Conservation (phyloP, 2,888 invertebrate genomes). For the Bimastos eiseni region DNA sequence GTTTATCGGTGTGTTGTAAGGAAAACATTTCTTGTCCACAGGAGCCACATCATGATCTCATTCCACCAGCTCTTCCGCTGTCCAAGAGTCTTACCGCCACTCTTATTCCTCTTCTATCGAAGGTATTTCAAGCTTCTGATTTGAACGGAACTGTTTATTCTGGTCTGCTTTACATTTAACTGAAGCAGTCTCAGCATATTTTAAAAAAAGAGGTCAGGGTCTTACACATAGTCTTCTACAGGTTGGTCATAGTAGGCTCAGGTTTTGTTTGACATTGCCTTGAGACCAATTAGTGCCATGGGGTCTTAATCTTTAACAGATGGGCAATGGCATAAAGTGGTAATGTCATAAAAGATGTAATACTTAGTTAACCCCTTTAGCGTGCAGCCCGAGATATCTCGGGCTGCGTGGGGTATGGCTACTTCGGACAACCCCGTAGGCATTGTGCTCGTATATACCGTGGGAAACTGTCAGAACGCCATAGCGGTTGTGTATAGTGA, state of each 20-base stretch:
- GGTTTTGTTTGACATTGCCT: neutral
- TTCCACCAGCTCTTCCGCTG: constrained; percentile 7
- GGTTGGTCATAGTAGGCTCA: neutral
- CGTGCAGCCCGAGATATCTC: no score
- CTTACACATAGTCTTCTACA: neutral
- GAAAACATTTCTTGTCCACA: neutral
- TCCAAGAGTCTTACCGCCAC: constrained; percentile 15
- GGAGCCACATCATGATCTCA: neutral
- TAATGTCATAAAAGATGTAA: neutral
- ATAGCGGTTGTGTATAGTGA: no score
- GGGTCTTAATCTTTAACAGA: no score
- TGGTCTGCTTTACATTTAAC: neutral
- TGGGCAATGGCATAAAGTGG: neutral
- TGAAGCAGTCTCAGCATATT: neutral
- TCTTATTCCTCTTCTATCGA: constrained; percentile 19
- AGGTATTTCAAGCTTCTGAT: neutral
- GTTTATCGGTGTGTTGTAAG: no score
- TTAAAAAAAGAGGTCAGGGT: neutral
- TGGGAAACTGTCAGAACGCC: no score
- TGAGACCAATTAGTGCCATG: no score
- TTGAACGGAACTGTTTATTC: neutral
- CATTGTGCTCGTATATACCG: no score
- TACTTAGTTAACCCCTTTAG: no score
- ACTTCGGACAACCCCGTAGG: no score
- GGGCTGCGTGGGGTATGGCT: no score